Base-by-base conservation (phyloP, 2,888 invertebrate genomes). In the Lochmaea crataegi region DNA sequence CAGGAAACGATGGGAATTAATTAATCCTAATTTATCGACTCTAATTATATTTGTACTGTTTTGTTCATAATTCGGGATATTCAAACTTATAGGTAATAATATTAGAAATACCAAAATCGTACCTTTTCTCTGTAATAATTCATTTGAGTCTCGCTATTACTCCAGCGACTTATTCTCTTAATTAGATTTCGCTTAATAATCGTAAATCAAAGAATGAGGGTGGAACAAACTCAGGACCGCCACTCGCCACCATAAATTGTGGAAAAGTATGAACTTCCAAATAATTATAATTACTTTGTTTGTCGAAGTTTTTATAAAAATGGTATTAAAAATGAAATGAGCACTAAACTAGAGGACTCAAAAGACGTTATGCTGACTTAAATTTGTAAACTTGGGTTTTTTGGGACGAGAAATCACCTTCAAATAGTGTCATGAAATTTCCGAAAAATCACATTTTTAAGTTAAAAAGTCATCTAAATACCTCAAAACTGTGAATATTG, bases 191-290 rank as follows among this genome's bases (percentile, higher is more conserved):
- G 60, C 68, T 60, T 68, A 68, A 68, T 68, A 57, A 60, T 60
- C 68, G 45, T 68, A 68, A 68, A 68, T 68, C 60, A 68, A 68
- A 68, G 68, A 58, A 60, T 68, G 58, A 60, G 68, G 48, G 56
- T 32, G 22, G 16, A 60, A 68, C 14, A 41, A 48, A 60, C 68
- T 45, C 57, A 45, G 38, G 16, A 68, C 58, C n/a, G 48, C 41
- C 16, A 2, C 2, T 60, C 60, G 16, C 60, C 68, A 58, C 45
- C 14, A 45, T 68, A 58, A 68, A 68, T 68, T 56, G 48, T n/a
- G 4, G 4, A 16, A 22, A 58, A 58, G 58, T n/a, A 22, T 32
- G 32, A 32, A 32, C 7, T 32, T 32, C 32, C 32, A 5, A 26
- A 26, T 26, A 26, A 3, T 26, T 4, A 26, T 26, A 26, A 26